Evolutionary conservation across 1,140 invertebrate genomes (phyloP).

Genomic region (Hylyphantes graminicola): DNA sequence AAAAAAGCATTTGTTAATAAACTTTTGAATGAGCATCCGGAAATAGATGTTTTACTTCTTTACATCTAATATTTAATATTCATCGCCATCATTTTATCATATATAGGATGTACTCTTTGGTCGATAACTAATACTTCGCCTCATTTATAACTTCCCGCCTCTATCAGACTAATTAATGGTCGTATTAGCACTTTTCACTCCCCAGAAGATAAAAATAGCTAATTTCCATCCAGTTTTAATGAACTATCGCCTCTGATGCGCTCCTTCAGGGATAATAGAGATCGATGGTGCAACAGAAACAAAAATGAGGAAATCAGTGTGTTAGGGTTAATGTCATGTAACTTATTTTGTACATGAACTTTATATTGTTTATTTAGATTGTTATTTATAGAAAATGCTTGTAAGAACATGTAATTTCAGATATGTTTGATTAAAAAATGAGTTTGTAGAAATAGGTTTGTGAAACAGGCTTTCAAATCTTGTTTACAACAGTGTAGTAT

Average conservation of each 20-base stretch:
- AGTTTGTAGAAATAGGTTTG: no score
- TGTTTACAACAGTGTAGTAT: no score
- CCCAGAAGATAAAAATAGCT: not conserved
- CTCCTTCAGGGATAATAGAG: not conserved
- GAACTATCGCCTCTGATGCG: not conserved
- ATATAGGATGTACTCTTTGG: not conserved
- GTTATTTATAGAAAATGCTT: no score
- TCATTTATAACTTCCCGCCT: conserved; percentile 18
- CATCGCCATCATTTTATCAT: not conserved
- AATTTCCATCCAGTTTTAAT: conserved; percentile 7
- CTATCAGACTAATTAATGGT: conserved; percentile 5
- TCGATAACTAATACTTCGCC: conserved; percentile 11
- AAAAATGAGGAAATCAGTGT: no score
- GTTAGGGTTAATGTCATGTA: no score
- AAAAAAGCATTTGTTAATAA: no score
- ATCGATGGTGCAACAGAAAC: conserved; percentile 1
- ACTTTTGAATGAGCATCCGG: not conserved
- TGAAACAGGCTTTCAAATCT: no score
- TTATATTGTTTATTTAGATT: no score
- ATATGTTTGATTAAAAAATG: no score
- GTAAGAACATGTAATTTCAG: no score
- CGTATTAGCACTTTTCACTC: conserved; percentile 12
- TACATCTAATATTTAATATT: not conserved
- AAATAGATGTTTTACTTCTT: not conserved
- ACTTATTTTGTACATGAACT: no score